Base-by-base conservation (phyloP, 2,797 vertebrate genomes). In the Pyrocephalus nanus region DNA sequence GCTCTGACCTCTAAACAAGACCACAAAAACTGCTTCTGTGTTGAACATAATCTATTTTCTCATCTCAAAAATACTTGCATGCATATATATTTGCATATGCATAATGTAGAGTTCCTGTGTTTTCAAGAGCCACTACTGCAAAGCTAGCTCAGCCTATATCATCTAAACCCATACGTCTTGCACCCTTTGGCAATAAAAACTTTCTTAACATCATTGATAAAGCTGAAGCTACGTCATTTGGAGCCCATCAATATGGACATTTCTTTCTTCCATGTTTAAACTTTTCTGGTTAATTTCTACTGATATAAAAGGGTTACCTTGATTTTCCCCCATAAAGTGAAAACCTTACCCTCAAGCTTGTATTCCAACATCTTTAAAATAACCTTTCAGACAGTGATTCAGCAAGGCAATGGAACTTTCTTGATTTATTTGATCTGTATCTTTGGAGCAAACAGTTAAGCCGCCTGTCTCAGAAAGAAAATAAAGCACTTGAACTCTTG, bases 401-500 rank as follows among this genome's bases (percentile, higher is more conserved):
- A 92, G 61, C 57, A 87, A 93, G 53, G 66, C 80, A 95, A 62
- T 71, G 51, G 50, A 85, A 92, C 65, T 69, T 94, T 88, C 70
- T 43, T 57, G 61, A 94, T 95, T 94, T 92, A 86, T 96, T 97
- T 93, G 81, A 94, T 90, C 76, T 81, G 64, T 83, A 70, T 93
- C 61, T 93, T 88, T 87, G 82, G 90, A 94, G 75, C 75, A 96
- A 96, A 92, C 70, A 93, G 92, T 95, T 94, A 91, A 92, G 76
- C 89, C 65, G 89, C 69, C 69, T 90, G 79, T 83, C 89, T 96
- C 87, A 65, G 69, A 96, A 94, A 83, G 82, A 92, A 97, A 97
- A 96, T 92, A 94, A 95, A 94, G 38, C 66, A 94, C 89, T 95
- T 96, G 93, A 97, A 97, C 93, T 90, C 82, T 92, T 95, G 95